Evolutionary conservation across 2,888 invertebrate genomes (phyloP).

Genomic region (Thymelicus acteon): DNA sequence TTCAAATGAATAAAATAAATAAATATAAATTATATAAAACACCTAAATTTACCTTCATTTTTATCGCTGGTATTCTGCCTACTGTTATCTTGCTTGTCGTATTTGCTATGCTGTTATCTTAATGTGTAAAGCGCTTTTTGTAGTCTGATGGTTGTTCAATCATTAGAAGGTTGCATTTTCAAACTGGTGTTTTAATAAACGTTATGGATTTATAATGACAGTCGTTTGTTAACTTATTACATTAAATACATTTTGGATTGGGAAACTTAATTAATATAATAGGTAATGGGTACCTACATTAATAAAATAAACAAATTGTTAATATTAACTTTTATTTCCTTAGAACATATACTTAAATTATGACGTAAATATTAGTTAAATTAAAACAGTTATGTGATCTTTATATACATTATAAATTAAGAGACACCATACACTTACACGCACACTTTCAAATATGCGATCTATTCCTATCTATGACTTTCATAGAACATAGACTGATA

Average conservation of each 20-base stretch:
- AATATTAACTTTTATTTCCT: conserved; percentile 31
- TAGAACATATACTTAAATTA: conserved; percentile 13
- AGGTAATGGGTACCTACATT: no score
- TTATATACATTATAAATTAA: conserved; percentile 9
- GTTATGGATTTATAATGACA: neutral
- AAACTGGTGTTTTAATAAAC: neutral
- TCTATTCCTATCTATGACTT: neutral
- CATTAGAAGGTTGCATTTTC: neutral
- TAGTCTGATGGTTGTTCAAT: neutral
- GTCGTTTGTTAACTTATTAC: neutral
- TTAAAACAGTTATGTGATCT: conserved; percentile 3
- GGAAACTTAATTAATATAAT: no score
- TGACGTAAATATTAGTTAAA: conserved; percentile 25
- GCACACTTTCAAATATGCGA: conserved; percentile 4
- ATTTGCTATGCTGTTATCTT: neutral
- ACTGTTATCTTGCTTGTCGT: neutral
- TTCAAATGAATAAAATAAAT: no score
- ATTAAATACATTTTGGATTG: no score
- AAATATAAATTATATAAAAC: no score
- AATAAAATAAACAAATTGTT: conserved; percentile 20
- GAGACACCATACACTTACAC: conserved; percentile 2
- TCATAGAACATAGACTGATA: neutral
- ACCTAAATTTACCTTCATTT: neutral
- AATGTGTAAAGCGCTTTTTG: conserved; percentile 5
- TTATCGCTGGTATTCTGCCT: neutral